Evolutionary conservation across 2,113 vertebrate genomes (phyloP).

Genomic region (Scortum barcoo): DNA sequence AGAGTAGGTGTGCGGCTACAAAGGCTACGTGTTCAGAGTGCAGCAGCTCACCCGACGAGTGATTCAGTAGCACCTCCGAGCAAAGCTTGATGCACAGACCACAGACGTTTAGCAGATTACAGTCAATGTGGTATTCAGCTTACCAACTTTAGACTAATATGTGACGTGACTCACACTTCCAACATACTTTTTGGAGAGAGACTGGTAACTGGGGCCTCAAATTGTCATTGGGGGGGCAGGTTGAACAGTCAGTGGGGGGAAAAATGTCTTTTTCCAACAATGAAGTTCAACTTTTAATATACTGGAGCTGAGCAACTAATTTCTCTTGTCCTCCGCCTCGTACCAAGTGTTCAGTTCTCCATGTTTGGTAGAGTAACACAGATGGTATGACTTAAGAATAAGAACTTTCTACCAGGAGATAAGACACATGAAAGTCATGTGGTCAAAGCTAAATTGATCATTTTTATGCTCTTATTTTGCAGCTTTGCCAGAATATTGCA

Average conservation of each 20-base stretch:
- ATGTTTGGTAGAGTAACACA: not conserved
- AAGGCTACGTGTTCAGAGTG: conserved; percentile 41
- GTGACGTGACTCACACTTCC: not conserved
- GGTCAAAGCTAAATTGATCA: no score
- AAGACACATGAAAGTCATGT: no score
- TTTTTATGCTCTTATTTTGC: no score
- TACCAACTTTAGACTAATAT: not conserved
- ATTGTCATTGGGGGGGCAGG: not conserved
- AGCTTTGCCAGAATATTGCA: no score
- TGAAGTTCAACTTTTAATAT: not conserved
- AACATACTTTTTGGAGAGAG: conserved; percentile 10
- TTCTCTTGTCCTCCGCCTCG: not conserved
- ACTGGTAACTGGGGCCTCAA: not conserved
- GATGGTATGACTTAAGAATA: not conserved
- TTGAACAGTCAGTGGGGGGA: not conserved
- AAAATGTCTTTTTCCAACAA: not conserved
- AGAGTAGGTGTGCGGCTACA: conserved; percentile 33
- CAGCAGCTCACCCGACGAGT: conserved; percentile 32
- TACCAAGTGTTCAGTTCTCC: not conserved
- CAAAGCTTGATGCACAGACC: conserved; percentile 34
- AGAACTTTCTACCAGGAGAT: not conserved
- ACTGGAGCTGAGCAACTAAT: not conserved
- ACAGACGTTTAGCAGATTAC: conserved; percentile 2
- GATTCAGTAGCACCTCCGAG: conserved; percentile 45
- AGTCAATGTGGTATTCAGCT: not conserved